These are phyloP conservation scores for Schizaphis graminum DNA, from an alignment of 2,888 invertebrate genomes.

Conservation along the genomic window DNA sequence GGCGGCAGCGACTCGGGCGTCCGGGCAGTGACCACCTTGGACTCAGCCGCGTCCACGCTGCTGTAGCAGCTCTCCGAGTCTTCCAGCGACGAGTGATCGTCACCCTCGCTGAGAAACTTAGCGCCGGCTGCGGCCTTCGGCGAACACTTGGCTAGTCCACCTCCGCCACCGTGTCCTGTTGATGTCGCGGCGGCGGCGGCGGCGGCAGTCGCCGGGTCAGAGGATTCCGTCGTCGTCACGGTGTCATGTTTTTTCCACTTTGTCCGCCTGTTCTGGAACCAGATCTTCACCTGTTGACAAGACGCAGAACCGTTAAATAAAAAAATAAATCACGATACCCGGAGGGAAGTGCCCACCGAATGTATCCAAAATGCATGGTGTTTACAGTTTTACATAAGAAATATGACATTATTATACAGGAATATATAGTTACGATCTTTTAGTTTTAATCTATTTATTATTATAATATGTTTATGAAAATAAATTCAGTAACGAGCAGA, in stretches of 20 bases:
- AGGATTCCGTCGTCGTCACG: slow-evolving; percentile 88
- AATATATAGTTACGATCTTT: too few species aligned
- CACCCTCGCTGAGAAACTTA: slow-evolving; percentile 66
- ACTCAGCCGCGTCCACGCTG: slow-evolving; percentile 67
- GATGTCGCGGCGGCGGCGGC: neutral
- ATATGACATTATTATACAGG: neutral
- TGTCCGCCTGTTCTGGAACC: slow-evolving; percentile 89
- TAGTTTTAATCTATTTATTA: too few species aligned
- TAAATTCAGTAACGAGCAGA: too few species aligned
- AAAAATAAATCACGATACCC: neutral
- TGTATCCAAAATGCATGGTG: neutral
- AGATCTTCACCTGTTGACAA: slow-evolving; percentile 83
- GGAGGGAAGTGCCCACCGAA: neutral
- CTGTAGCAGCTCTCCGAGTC: slow-evolving; percentile 69
- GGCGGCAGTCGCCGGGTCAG: slow-evolving; percentile 79
- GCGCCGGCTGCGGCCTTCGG: slow-evolving; percentile 34
- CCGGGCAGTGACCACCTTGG: slow-evolving; percentile 50
- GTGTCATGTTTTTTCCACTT: slow-evolving; percentile 95
- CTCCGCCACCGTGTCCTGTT: slow-evolving; percentile 44
- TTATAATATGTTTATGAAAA: too few species aligned
- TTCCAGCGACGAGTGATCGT: slow-evolving; percentile 68
- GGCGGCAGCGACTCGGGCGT: slow-evolving; percentile 60
- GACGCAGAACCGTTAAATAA: slow-evolving; percentile 26
- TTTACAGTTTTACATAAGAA: neutral
- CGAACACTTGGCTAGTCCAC: slow-evolving; percentile 66